Evolutionary conservation across 2,888 invertebrate species (phyloP).

Genomic region (Diarsia brunnea): DNA sequence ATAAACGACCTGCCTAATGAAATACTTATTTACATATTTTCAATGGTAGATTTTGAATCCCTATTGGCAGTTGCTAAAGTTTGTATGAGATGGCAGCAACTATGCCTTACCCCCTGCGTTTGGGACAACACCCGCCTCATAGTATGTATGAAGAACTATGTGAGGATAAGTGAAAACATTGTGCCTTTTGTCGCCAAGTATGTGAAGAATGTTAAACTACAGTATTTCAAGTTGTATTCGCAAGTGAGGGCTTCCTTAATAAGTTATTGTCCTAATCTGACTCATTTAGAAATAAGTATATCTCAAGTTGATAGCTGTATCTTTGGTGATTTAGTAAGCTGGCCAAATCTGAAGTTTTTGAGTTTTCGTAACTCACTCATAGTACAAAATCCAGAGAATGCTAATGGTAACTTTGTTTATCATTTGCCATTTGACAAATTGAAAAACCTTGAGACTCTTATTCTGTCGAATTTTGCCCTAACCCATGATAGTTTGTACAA

Average conservation of each 20-base stretch:
- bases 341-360: slow-evolving; percentile 89
- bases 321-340: slow-evolving; percentile 87
- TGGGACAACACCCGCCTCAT: slow-evolving; percentile 89
- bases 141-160: slow-evolving; percentile 90
- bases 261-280: slow-evolving; percentile 88
- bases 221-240: slow-evolving; percentile 90
- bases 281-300: slow-evolving; percentile 90
- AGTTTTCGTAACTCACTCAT: slow-evolving; percentile 89
- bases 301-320: slow-evolving; percentile 90
- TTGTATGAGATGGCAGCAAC: slow-evolving; percentile 88
- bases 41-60: slow-evolving; percentile 89
- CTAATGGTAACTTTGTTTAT: slow-evolving; percentile 88
- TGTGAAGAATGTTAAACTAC: slow-evolving; percentile 89
- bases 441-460: slow-evolving; percentile 84
- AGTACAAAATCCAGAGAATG: slow-evolving; percentile 86
- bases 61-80: slow-evolving; percentile 87
- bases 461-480: slow-evolving; percentile 88
- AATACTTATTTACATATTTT: slow-evolving; percentile 89
- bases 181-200: slow-evolving; percentile 89
- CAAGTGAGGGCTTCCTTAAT: slow-evolving; percentile 88
- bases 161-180: slow-evolving; percentile 87
- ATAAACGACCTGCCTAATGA: slow-evolving; percentile 90
- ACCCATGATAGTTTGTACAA: slow-evolving; percentile 87
- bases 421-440: slow-evolving; percentile 88
- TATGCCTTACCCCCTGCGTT: slow-evolving; percentile 87